Conservation (phyloP, 2,888 invertebrate genomes). For the Panopea generosa region DNA sequence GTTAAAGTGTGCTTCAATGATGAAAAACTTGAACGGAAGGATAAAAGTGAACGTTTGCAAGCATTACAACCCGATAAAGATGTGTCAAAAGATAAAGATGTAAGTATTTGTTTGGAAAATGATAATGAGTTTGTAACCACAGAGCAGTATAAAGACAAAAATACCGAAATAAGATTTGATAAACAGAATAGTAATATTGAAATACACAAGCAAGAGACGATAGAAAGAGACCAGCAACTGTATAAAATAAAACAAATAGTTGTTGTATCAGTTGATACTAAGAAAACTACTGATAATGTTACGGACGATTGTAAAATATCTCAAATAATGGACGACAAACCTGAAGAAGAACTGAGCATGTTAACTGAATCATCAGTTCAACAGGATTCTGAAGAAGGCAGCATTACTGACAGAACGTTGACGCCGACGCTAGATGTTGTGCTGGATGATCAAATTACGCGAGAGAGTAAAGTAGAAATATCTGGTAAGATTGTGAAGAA, state of each 20-base stretch:
- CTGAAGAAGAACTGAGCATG: slow-evolving; percentile 14
- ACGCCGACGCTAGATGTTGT: slow-evolving; percentile 17
- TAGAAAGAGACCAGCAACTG: slow-evolving; percentile 43
- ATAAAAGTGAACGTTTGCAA: slow-evolving; percentile 15
- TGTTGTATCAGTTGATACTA: slow-evolving; percentile 54
- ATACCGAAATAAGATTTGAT: slow-evolving; percentile 19
- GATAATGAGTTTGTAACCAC: slow-evolving; percentile 2
- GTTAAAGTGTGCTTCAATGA: slow-evolving; percentile 52
- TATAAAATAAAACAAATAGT: slow-evolving; percentile 61
- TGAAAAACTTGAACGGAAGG: slow-evolving; percentile 28
- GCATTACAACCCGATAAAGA: not conserved
- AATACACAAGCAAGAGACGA: slow-evolving; percentile 48
- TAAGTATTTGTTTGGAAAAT: not conserved
- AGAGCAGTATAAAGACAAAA: slow-evolving; percentile 15
- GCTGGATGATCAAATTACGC: not conserved
- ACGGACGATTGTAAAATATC: not conserved
- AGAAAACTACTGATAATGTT: not conserved
- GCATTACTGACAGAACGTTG: slow-evolving; percentile 7
- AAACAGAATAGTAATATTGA: slow-evolving; percentile 44
- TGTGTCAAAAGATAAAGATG: too few species aligned
- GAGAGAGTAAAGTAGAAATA: slow-evolving; percentile 4
- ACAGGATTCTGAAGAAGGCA: slow-evolving; percentile 12
- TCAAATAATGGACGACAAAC: not conserved
- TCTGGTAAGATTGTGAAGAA: not conserved
- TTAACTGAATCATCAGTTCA: slow-evolving; percentile 21